Conservation (phyloP, 2,113 vertebrate genomes). For the Toxostoma redivivum region DNA sequence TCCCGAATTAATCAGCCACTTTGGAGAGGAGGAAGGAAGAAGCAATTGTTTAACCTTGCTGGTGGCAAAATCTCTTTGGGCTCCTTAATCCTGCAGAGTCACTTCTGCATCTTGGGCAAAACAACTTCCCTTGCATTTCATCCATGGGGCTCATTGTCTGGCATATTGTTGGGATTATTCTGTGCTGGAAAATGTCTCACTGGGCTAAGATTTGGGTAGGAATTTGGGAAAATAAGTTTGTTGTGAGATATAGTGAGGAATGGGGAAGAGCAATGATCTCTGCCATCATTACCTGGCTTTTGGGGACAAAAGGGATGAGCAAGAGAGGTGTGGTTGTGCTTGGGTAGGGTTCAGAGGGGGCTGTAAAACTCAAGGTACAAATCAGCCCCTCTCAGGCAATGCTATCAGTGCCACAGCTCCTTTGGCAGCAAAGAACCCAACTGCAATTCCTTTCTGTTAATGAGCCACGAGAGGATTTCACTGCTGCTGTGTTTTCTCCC, state of each 20-base stretch:
- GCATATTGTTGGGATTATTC: not conserved
- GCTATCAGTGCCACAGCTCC: not conserved
- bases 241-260: not conserved
- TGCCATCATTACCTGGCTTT: not conserved
- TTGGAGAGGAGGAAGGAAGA: slow-evolving; percentile 2
- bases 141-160: not conserved
- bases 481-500: not conserved
- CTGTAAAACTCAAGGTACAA: not conserved
- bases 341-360: not conserved
- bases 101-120: not conserved
- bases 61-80: slow-evolving; percentile 2
- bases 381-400: not conserved
- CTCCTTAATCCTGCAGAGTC: not conserved
- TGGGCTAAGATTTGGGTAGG: not conserved
- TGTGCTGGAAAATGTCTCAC: not conserved
- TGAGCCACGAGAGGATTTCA: not conserved
- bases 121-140: not conserved
- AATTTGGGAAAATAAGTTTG: not conserved
- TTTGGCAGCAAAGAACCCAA: not conserved
- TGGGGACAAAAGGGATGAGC: not conserved
- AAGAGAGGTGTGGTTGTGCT: not conserved
- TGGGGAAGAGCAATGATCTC: not conserved
- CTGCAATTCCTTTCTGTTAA: slow-evolving; percentile 13
- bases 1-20: slow-evolving; percentile 30
- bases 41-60: slow-evolving; percentile 27